Base-by-base conservation (phyloP, 2,113 vertebrate species). In the Malurus alboscapulatus region DNA sequence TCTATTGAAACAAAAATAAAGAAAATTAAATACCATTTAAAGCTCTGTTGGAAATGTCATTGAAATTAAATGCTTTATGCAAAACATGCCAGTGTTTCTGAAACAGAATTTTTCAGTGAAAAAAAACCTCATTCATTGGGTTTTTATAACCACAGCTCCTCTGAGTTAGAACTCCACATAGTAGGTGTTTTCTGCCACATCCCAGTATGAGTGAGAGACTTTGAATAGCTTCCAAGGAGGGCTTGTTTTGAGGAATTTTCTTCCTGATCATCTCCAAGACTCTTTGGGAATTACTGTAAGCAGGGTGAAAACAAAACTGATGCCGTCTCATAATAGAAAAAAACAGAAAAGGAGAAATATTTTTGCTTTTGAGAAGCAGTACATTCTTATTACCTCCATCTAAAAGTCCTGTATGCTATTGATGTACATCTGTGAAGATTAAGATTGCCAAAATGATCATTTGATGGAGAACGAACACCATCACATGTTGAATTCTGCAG, bases 81-180 rank as follows among this genome's bases (percentile, higher is more conserved):
- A 77, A 84, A 92, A 61, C 3, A 48, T 29, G 7, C 2, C 18
- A 45, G 3, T 63, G 29, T 15, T 74, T 84, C 54, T 67, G 8
- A 84, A 93, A 74, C 4, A 54, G 10, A 17, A n/a, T 34, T 93
- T 74, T 90, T 69, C 55, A 26, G 18, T n/a, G 17, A 61, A 69
- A 78, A 21, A 34, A 29, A 1, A 0, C 3, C 5, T 20, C 2
- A 0, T 65, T 61, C 2, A 45, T 61, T 14, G 48, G 8, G 16
- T 48, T 85, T 87, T 86, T 29, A 25, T 77, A 11, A 26, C 19
- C 25, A 8, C 13, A 80, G 4, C 7, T 58, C 7, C 21, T 58
- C 21, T 59, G 55, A 58, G 25, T 76, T 59, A 57, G 17, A 76
- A 66, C 10, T 69, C 22, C 42, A 58, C 26, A 47, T 2, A 47